Conservation (phyloP, 2,113 vertebrate species). For the Cyanocitta stelleri region DNA sequence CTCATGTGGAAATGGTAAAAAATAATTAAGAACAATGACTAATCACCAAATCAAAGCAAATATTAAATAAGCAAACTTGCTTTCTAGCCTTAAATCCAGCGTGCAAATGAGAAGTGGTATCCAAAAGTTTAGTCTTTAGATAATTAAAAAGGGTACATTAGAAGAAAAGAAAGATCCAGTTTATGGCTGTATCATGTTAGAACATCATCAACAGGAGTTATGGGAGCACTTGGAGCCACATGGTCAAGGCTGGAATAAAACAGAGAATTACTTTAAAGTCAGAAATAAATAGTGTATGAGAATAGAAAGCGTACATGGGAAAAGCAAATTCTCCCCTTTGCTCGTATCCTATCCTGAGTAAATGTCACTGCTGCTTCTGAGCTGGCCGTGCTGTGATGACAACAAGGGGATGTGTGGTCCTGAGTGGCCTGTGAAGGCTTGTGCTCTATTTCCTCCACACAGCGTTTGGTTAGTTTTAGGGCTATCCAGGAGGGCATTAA, state of each 20-base stretch:
- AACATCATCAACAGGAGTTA: conserved; percentile 33
- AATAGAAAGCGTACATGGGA: not conserved
- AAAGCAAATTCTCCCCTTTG: not conserved
- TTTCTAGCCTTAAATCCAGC: conserved; percentile 45
- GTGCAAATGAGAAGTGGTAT: conserved; percentile 47
- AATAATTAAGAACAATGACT: conserved; percentile 72
- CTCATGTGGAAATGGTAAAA: conserved; percentile 74
- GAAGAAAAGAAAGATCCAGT: conserved; percentile 23
- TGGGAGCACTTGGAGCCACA: conserved; percentile 6
- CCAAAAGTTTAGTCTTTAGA: conserved; percentile 52
- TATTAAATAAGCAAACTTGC: conserved; percentile 48
- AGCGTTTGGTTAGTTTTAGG: conserved; percentile 8
- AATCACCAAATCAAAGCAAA: conserved; percentile 69
- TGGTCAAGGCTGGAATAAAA: conserved; percentile 36
- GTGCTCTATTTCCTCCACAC: conserved; percentile 12
- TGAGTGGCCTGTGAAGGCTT: not conserved
- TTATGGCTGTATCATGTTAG: conserved; percentile 38
- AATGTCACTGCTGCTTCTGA: not conserved
- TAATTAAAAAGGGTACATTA: conserved; percentile 52
- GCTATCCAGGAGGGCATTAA: conserved; percentile 37
- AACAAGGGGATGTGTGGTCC: not conserved
- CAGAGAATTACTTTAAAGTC: conserved; percentile 5
- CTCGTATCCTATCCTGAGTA: not conserved
- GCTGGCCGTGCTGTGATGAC: not conserved
- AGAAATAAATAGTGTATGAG: not conserved